Conservation (phyloP, 2,113 vertebrate species). For the Carettochelys insculpta region DNA sequence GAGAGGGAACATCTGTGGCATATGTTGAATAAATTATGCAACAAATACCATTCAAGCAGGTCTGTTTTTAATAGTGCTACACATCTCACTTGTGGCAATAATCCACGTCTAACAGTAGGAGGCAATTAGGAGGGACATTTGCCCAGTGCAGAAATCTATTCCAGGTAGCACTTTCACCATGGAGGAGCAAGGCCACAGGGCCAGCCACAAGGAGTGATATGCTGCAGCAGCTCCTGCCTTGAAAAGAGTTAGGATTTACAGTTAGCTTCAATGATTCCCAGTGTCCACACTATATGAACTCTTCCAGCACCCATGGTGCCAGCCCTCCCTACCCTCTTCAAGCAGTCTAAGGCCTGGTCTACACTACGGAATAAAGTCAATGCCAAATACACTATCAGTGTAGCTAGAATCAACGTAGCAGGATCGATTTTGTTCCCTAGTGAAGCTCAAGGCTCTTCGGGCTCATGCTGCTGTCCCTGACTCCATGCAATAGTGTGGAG, state of each 20-base stretch:
- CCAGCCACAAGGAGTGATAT: not conserved
- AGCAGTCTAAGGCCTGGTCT: not conserved
- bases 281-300: too few relatives aligned
- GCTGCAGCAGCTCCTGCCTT: not conserved
- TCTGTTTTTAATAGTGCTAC: slow-evolving; percentile 30
- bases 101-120: not conserved
- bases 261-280: too few relatives aligned
- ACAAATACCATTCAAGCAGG: slow-evolving; percentile 1
- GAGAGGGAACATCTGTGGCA: slow-evolving; percentile 1
- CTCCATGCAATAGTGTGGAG: too few relatives aligned
- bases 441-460: too few relatives aligned
- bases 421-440: too few relatives aligned
- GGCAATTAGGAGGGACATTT: not conserved
- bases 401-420: too few relatives aligned
- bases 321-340: not conserved
- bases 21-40: slow-evolving; percentile 27
- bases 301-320: not conserved
- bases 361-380: too few relatives aligned
- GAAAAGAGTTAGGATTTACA: too few relatives aligned
- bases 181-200: not conserved
- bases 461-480: too few relatives aligned
- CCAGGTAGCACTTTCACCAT: not conserved
- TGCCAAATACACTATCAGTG: too few relatives aligned
- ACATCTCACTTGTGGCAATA: not conserved
- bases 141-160: not conserved